A percentile compares a stretch with the other conserved stretches of the same genome.
Evolutionary conservation across 2,113 vertebrate genomes (phyloP).

Genomic region (Spea multiplicata): DNA sequence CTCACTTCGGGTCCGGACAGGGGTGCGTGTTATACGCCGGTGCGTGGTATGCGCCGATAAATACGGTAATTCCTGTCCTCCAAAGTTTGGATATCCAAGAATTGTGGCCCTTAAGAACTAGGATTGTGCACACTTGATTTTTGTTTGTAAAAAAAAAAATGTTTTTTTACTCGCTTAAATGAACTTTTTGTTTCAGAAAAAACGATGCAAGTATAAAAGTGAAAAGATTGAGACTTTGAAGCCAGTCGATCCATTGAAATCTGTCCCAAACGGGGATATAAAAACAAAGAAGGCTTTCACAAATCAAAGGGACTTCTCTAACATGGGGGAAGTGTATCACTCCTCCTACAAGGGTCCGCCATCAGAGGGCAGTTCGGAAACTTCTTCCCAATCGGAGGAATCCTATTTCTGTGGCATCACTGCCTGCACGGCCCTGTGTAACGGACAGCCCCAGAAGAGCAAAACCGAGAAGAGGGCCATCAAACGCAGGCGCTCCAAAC

Average conservation of each 20-base stretch:
- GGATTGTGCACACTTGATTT: too few relatives aligned
- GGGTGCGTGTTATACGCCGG: too few relatives aligned
- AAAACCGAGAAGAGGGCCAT: slow-evolving; percentile 87
- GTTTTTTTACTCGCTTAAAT: background rate
- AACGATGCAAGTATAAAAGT: slow-evolving; percentile 86
- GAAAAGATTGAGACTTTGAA: slow-evolving; percentile 86
- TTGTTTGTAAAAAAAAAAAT: too few relatives aligned
- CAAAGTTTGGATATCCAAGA: too few relatives aligned
- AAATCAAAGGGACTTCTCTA: slow-evolving; percentile 75
- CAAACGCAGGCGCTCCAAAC: slow-evolving; percentile 84
- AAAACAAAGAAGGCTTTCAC: slow-evolving; percentile 77
- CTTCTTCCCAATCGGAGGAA: slow-evolving; percentile 89
- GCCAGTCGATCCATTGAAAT: slow-evolving; percentile 62
- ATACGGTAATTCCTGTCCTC: too few relatives aligned
- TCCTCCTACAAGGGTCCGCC: slow-evolving; percentile 75
- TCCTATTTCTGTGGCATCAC: slow-evolving; percentile 82
- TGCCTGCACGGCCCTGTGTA: slow-evolving; percentile 76
- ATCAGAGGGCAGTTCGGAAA: slow-evolving; percentile 83
- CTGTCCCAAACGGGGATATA: slow-evolving; percentile 70
- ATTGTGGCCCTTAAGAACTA: too few relatives aligned
- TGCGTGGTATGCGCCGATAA: too few relatives aligned
- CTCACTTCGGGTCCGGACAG: too few relatives aligned
- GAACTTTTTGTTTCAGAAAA: slow-evolving; percentile 74
- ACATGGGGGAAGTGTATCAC: slow-evolving; percentile 72
- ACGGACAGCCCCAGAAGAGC: slow-evolving; percentile 77